Conservation (phyloP, 2,113 vertebrate species). For the Xiphophorus hellerii region DNA sequence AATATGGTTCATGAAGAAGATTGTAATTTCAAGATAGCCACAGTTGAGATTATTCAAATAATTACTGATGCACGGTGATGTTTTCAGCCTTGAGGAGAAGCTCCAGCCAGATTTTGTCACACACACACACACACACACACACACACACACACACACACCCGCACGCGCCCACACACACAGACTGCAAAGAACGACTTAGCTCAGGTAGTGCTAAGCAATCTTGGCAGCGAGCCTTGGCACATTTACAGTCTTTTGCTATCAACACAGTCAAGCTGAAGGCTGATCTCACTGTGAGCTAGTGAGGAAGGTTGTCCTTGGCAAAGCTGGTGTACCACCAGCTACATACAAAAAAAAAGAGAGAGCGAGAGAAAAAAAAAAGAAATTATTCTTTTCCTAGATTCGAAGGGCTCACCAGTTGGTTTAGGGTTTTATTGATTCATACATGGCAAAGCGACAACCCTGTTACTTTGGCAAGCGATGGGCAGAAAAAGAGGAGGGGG, state of each 20-base stretch:
- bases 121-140: conserved; percentile 25
- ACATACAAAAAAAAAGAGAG: background rate
- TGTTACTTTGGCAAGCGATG: conserved; percentile 33
- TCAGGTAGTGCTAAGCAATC: conserved; percentile 74
- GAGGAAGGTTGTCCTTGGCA: conserved; percentile 68
- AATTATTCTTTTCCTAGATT: conserved; percentile 33
- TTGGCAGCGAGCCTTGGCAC: conserved; percentile 67
- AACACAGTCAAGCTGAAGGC: conserved; percentile 62
- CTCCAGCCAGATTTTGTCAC: conserved; percentile 23
- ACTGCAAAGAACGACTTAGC: conserved; percentile 70
- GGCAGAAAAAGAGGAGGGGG: background rate
- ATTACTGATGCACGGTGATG: conserved; percentile 63
- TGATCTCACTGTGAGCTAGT: conserved; percentile 53
- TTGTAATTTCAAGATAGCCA: conserved; percentile 57
- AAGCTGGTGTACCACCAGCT: conserved; percentile 45
- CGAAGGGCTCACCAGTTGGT: conserved; percentile 52
- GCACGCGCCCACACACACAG: conserved; percentile 45
- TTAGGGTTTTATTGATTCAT: conserved; percentile 53
- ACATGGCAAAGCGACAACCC: conserved; percentile 58
- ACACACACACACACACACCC: conserved; percentile 4
- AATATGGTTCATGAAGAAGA: conserved; percentile 65
- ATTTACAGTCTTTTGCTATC: conserved; percentile 61
- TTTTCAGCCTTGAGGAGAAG: conserved; percentile 57
- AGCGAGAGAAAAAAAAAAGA: conserved; percentile 9
- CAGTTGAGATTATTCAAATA: conserved; percentile 70